Evolutionary conservation across 2,113 vertebrate species (phyloP), one percentile per base, ranked within the genome.

Genomic region (Hipposideros armiger): DNA sequence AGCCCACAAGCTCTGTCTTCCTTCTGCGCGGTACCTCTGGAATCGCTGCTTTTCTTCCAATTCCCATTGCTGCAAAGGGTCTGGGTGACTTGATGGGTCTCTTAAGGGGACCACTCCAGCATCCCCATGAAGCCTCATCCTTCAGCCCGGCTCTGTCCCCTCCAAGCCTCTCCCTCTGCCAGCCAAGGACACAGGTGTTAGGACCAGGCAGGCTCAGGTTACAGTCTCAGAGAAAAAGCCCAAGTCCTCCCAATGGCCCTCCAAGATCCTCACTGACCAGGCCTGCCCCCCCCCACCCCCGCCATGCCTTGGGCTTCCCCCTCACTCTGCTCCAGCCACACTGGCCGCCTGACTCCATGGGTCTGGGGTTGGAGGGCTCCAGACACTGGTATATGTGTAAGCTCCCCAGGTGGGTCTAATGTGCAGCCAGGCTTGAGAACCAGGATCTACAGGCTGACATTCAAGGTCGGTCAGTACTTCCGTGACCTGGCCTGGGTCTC

Each of bases 241-340:
- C 0, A 5, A 42, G 20, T 30, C 52, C 76, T 70, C 70, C 4
- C 9, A 5, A 3, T 0, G 47, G 92, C 70, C 15, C 0, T 15
- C 2, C 2, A 4, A 60, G n/a, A 28, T 5, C 28, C 0, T 8
- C 73, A 0, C 4, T 0, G 58, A 5, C 73, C 73, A 36, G 64
- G 5, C 7, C 36, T 36, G 36, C 36, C 36, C 36, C 2, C 36
- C 36, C 47, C 47, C 3, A 11, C 13, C 47, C 13, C 40, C 28
- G 5, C 19, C 7, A 13, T 0, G 42, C 30, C 22, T 5, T 52
- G 1, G 3, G n/a, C 56, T 22, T 19, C 15, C 17, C 42, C 11
- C 66, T 66, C 26, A 4, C 45, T 56, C 56, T 26, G 58, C 58
- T 22, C 58, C 45, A 15, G 70, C 54, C 3, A 0, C 7, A 2